Base-by-base conservation (phyloP, 1,140 invertebrate genomes). In the Planococcus citri region DNA sequence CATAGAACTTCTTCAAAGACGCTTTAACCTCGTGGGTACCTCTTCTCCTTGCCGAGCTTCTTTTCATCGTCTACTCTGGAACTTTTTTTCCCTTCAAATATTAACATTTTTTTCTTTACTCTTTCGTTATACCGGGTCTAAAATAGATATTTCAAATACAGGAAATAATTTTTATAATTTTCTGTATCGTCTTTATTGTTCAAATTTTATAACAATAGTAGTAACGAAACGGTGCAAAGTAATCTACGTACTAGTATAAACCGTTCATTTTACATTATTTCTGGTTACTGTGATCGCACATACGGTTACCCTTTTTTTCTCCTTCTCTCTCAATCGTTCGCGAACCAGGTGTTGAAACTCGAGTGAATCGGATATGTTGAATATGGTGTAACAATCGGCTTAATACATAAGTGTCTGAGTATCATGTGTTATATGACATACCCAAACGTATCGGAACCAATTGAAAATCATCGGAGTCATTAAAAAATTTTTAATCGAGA, bases 361-460 rank as follows among this genome's bases (percentile, higher is more conserved):
- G 41, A 51, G 41, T 51, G 41, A 9, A 51, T 51, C n/a, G 6
- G 41, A 51, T 51, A 17, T 51, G 17, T 20, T 51, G 41, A 17
- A 51, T 51, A 51, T 51, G 41, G 41, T 17, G 41, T 51, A 51
- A 51, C 41, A 51, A 51, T 51, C 41, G 41, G 41, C 12, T 51
- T 51, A 51, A 51, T 51, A 51, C 17, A 51, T 51, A 51, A 51
- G 41, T 51, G 41, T 51, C 29, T 12, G n/a, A 2, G n/a, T 51
- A 51, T 51, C 41, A 51, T 51, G 41, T 51, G 41, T 51, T 51
- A 51, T n/a, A 51, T 37, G 33, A 37, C 33, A 37, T n/a, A n/a
- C 29, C 3, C 29, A 33, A 33, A 33, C 29, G 12, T 33, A 33
- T 33, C 29, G 29, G 29, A 33, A 33, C 29, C 29, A 33, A 33